phyloP scores from a whole-genome alignment of 2,888 invertebrate genomes.

The Nephrotoma appendiculata region DNA sequence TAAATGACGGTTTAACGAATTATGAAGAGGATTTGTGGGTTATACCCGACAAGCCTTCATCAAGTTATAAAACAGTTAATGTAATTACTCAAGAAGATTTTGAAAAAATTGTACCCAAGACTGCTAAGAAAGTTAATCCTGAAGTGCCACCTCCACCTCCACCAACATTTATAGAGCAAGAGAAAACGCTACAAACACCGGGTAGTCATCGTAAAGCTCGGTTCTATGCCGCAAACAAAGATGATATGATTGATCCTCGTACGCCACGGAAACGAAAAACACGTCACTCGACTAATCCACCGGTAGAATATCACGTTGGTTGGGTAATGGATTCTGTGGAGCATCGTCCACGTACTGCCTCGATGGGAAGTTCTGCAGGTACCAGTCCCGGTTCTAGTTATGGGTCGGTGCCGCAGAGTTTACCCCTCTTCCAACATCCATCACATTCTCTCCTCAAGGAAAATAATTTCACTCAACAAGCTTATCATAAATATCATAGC shows the following conservation, averaged over 20 bases:
- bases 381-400: slow-evolving; percentile 63
- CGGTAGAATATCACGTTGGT: slow-evolving; percentile 88
- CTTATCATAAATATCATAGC: slow-evolving; percentile 91
- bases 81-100: slow-evolving; percentile 80
- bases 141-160: slow-evolving; percentile 76
- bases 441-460: slow-evolving; percentile 88
- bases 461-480: slow-evolving; percentile 95
- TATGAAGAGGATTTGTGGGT: slow-evolving; percentile 93
- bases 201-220: slow-evolving; percentile 44
- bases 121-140: slow-evolving; percentile 51
- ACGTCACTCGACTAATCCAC: slow-evolving; percentile 84
- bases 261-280: slow-evolving; percentile 78
- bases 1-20: slow-evolving; percentile 90
- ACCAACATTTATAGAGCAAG: slow-evolving; percentile 29
- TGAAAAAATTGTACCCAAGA: slow-evolving; percentile 56
- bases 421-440: slow-evolving; percentile 91
- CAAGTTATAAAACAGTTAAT: slow-evolving; percentile 71
- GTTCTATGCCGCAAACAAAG: slow-evolving; percentile 92
- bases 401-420: slow-evolving; percentile 65
- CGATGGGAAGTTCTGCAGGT: slow-evolving; percentile 68
- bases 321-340: slow-evolving; percentile 93
- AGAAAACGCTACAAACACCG: slow-evolving; percentile 13
- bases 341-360: slow-evolving; percentile 63
- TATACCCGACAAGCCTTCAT: slow-evolving; percentile 36
- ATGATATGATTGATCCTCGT: slow-evolving; percentile 42